These are phyloP conservation scores for Steinernema khuongi DNA, from an alignment of 1,140 invertebrate genomes.

Conservation along the genomic window DNA sequence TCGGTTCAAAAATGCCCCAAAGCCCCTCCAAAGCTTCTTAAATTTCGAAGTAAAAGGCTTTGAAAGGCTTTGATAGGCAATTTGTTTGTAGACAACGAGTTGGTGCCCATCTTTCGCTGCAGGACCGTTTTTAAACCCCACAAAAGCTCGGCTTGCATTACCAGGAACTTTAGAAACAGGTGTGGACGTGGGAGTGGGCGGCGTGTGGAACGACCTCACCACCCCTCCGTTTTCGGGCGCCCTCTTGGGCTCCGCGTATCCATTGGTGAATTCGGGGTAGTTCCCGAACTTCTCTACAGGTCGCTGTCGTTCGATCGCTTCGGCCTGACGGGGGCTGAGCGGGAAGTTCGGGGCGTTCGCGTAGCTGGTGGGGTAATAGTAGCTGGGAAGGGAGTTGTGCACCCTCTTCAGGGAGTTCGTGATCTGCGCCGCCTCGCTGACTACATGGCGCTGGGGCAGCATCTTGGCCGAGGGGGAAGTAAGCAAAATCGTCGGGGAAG, in stretches of 20 bases:
- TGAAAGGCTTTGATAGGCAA: too few relatives aligned
- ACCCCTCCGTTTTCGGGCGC: neutral
- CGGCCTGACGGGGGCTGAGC: conserved; percentile 34
- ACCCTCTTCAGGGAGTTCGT: neutral
- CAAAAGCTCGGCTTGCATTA: too few relatives aligned
- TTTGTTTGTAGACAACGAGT: too few relatives aligned
- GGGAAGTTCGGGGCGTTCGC: conserved; percentile 20
- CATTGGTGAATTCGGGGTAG: neutral
- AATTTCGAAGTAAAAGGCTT: too few relatives aligned
- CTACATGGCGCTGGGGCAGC: neutral
- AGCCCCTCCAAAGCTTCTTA: too few relatives aligned
- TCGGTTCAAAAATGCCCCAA: too few relatives aligned
- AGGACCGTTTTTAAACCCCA: too few relatives aligned
- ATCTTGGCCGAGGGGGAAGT: too few relatives aligned
- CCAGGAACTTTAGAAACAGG: neutral
- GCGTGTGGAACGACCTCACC: neutral
- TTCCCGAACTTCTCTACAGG: neutral
- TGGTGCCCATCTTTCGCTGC: too few relatives aligned
- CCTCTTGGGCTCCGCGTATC: neutral
- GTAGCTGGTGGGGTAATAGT: conserved; percentile 26
- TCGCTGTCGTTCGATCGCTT: conserved; percentile 36
- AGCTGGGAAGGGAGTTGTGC: conserved; percentile 7
- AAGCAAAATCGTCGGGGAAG: too few relatives aligned
- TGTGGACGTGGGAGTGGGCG: neutral
- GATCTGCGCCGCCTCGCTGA: neutral